Conservation (phyloP, 2,113 vertebrate species). For the Alaudala cheleensis region DNA sequence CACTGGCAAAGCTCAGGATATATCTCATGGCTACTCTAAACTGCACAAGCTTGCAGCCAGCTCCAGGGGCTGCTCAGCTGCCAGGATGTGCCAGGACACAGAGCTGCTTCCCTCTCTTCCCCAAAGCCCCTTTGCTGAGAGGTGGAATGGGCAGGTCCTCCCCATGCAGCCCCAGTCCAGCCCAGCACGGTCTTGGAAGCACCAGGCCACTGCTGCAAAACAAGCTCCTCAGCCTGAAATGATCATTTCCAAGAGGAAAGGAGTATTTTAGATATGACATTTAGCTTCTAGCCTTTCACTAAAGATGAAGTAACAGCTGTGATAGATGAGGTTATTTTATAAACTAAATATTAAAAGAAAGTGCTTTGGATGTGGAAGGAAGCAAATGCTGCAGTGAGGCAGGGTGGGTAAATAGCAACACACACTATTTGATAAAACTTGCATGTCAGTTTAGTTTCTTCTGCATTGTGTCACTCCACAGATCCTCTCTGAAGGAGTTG, state of each 20-base stretch:
- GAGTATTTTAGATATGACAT: not conserved
- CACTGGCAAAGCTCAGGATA: not conserved
- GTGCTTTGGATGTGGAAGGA: not conserved
- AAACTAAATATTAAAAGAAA: constrained; percentile 20
- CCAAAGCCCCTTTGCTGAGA: accelerated
- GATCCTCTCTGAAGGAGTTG: not conserved
- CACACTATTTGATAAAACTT: not conserved
- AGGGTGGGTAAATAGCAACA: not conserved
- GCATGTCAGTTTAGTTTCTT: not conserved
- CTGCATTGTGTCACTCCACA: not conserved
- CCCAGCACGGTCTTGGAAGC: accelerated
- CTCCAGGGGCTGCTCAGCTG: not conserved
- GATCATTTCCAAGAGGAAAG: not conserved
- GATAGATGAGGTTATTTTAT: constrained; percentile 1
- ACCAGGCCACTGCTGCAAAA: not conserved
- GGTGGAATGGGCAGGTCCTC: not conserved
- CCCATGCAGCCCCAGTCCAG: accelerated
- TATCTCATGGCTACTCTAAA: not conserved
- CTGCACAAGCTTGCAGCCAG: not conserved
- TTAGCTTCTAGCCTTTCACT: not conserved
- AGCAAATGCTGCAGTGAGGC: not conserved
- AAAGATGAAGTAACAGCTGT: not conserved
- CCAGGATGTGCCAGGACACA: not conserved
- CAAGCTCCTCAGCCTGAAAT: not conserved
- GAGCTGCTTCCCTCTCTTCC: not conserved